These are phyloP conservation scores for Mesitornis unicolor DNA, from an alignment of 2,113 vertebrate species.

Conservation along the genomic window DNA sequence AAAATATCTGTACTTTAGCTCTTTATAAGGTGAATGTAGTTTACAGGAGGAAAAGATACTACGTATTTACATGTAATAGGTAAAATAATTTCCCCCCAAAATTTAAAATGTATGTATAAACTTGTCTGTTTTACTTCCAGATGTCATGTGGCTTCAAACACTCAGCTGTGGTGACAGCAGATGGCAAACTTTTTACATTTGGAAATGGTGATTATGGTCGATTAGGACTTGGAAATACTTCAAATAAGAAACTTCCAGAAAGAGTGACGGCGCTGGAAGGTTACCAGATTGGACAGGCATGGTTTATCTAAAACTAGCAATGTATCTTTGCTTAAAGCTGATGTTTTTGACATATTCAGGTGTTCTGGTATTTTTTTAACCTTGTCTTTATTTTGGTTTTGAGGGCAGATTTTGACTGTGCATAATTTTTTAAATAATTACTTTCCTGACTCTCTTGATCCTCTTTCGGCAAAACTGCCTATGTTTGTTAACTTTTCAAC, in stretches of 20 bases:
- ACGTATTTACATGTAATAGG: neutral
- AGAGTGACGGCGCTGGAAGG: constrained; percentile 82
- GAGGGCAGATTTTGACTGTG: neutral
- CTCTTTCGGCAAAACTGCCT: neutral
- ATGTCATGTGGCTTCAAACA: constrained; percentile 88
- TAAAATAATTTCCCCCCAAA: fast-evolving
- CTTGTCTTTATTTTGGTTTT: neutral
- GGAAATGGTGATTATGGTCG: constrained; percentile 85
- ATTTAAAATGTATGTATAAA: neutral
- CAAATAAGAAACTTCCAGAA: constrained; percentile 85
- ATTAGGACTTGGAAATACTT: constrained; percentile 82
- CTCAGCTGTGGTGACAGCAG: constrained; percentile 83
- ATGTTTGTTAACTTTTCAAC: neutral
- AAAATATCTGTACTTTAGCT: neutral
- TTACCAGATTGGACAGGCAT: constrained; percentile 85
- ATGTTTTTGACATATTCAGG: neutral
- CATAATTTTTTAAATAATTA: neutral
- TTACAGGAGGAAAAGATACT: neutral
- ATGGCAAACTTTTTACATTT: constrained; percentile 84
- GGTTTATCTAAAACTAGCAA: neutral
- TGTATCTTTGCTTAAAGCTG: neutral
- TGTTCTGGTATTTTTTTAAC: neutral
- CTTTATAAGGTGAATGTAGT: neutral
- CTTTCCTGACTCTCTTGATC: neutral
- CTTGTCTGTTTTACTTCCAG: constrained; percentile 49